Base-by-base conservation (phyloP, 2,113 vertebrate species). In the Periophthalmodon schlosseri region DNA sequence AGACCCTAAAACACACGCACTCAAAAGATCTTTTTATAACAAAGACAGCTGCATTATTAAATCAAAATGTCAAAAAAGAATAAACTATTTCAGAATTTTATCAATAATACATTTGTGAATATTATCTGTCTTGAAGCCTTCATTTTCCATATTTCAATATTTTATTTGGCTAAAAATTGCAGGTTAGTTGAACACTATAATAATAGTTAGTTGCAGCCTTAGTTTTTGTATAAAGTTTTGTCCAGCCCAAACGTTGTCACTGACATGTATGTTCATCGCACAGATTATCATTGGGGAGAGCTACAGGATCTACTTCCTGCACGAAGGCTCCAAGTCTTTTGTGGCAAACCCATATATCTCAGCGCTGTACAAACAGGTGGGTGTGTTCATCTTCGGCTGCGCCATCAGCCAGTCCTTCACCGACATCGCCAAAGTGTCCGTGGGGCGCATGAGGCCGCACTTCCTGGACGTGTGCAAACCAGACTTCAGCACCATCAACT, bases 341-440 rank as follows among this genome's bases (percentile, higher is more conserved):
- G 90, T 95, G 11, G 96, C 94, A 84, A 99, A 98, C 92, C 96
- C 96, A 69, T 99, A 98, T 65, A 78, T 98, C 64, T 94, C 97
- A 0, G 96, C 96, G 0, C 92, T 99, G 61, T 96, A 96, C 84
- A 96, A 95, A 88, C 95, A 96, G 76, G 84, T 96, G 12, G 96
- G 96, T 3, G 93, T 95, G 36, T 96, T 95, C 84, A 36, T 96
- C 56, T 96, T 96, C 0, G 95, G 96, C 82, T 95, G 94, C 0
- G 94, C 94, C 0, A 92, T 95, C 86, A 96, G 94, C 84, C 95
- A 95, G 84, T 96, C 95, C 2, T 94, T 97, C 78, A 99, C 97
- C 0, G 96, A 98, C 89, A 94, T 99, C 54, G 96, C 96, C 75
- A 99, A 99, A 47, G 97, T 97, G 89, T 96, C 95, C 28, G 94